Evolutionary conservation across 2,797 vertebrate species (phyloP), one percentile per base, ranked within the genome.

Genomic region (Sebastes kiyomatsui): DNA sequence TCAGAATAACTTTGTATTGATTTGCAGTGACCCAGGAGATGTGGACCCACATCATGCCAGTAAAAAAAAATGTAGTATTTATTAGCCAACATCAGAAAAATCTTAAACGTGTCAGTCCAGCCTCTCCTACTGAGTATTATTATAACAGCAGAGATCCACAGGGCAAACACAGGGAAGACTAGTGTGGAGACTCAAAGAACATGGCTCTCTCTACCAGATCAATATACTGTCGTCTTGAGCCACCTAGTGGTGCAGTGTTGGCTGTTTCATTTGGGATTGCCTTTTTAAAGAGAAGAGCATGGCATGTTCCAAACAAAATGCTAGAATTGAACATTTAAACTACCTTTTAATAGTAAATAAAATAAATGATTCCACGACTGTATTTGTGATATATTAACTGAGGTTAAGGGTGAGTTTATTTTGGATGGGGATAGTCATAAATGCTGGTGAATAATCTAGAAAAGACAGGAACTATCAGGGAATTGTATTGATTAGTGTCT

Each of bases 221-320:
- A 4, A 38, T 75, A 35, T 27, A 16, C 68, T 61, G 67, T 73
- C 75, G 58, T 67, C 28, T 71, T 60, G 62, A 55, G 77, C 83
- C 87, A 68, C 55, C 88, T 89, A 79, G 86, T 87, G 87, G 87
- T 7, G 8, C 14, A n/a, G 13, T 30, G 27, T 8, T 7, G 14
- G 25, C 30, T 22, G 46, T 54, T 62, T 64, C 3, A 28, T 66
- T 52, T 18, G 22, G 33, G 11, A 20, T 16, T 6, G 4, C 18
- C 32, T 52, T 5, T 16, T 30, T 27, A 0, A 56, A 67, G 6
- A 9, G 1, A 56, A 67, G 6, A 9, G 12, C 8, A 14, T 7
- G 18, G 10, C 14, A 25, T 32, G 13, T 66, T 66, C 1, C 3
- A 49, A 22, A 25, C 10, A 12, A 62, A 25, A 58, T 55, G 25